A percentile compares a stretch with the other conserved stretches of the same genome.
Conservation (phyloP, 2,888 invertebrate species). For the Oscheius sp. region DNA sequence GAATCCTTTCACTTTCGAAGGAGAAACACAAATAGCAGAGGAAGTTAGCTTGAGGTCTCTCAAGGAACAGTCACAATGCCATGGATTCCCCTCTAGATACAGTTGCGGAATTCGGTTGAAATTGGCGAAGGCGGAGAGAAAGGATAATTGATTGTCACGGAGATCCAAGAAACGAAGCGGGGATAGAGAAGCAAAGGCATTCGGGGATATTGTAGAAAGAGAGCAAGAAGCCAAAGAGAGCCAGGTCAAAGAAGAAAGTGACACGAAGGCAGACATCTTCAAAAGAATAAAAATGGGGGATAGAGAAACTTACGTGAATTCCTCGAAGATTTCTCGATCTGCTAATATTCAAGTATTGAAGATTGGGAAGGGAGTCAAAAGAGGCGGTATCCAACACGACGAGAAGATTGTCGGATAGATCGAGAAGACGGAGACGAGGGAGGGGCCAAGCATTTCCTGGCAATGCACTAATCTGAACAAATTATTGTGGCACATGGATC, state of each 20-base stretch:
- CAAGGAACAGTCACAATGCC: constrained; percentile 53
- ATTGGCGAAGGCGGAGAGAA: background rate
- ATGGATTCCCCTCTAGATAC: constrained; percentile 43
- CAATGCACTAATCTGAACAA: constrained; percentile 41
- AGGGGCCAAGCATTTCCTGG: constrained; percentile 54
- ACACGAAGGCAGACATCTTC: constrained; percentile 52
- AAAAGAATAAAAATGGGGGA: no score
- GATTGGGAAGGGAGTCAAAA: constrained; percentile 45
- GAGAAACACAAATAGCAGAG: constrained; percentile 37
- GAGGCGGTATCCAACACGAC: constrained; percentile 54
- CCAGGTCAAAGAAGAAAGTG: constrained; percentile 43
- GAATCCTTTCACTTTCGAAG: constrained; percentile 36
- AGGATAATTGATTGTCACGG: constrained; percentile 38
- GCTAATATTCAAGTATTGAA: constrained; percentile 46
- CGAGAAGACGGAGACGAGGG: constrained; percentile 38
- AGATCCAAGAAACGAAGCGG: constrained; percentile 42
- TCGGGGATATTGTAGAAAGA: constrained; percentile 39
- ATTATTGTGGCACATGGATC: no score
- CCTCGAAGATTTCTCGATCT: constrained; percentile 44
- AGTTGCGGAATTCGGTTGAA: constrained; percentile 28
- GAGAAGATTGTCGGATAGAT: constrained; percentile 46
- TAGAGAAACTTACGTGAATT: constrained; percentile 45
- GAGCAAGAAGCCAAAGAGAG: constrained; percentile 39
- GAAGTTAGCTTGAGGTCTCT: constrained; percentile 33
- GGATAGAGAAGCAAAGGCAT: constrained; percentile 47